Base-by-base conservation (phyloP, 1,140 invertebrate species). In the Zaprionus kolodkinae region DNA sequence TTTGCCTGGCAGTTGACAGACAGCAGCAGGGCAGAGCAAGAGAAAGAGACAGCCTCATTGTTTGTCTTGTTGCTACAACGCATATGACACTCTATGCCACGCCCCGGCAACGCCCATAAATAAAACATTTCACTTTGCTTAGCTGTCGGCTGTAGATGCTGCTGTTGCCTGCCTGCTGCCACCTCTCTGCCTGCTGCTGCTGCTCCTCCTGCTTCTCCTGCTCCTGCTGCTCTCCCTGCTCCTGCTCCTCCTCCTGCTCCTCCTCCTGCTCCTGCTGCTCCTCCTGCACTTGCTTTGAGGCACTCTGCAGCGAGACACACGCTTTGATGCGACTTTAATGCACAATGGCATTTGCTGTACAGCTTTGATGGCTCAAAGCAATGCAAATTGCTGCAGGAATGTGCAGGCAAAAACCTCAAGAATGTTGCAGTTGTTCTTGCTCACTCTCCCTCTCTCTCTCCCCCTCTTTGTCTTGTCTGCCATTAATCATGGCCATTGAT, bases 71-170 rank as follows among this genome's bases (percentile, higher is more conserved):
- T 75, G 50, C 81, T 85, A 89, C 84, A 89, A 81, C 81, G 85
- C 85, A 88, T 88, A 88, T 88, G 85, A 89, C 85, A 85, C 85
- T 79, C 64, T 62, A 50, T 59, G 65, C 74, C 85, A 83, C 76
- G 69, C 72, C 66, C 76, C 59, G 45, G 72, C 25, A 54, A 83
- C 80, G 76, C 79, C 78, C 78, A 89, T 88, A 88, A 88, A 88
- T 88, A 88, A 88, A 89, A 88, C 75, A 88, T 88, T 89, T 85
- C 86, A 89, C 85, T 88, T 89, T 89, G 85, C 84, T 88, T 85
- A 85, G 72, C 71, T 76, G 77, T 73, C 83, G 69, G 56, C 59
- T 63, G 48, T 36, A 62, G 35, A 48, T 64, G 66, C 59, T 43
- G 62, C 79, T 68, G 36, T 30, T 72, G 15, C 73, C n/a, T 9